Base-by-base conservation (phyloP, 2,888 invertebrate species). In the Ceraclea dissimilis region DNA sequence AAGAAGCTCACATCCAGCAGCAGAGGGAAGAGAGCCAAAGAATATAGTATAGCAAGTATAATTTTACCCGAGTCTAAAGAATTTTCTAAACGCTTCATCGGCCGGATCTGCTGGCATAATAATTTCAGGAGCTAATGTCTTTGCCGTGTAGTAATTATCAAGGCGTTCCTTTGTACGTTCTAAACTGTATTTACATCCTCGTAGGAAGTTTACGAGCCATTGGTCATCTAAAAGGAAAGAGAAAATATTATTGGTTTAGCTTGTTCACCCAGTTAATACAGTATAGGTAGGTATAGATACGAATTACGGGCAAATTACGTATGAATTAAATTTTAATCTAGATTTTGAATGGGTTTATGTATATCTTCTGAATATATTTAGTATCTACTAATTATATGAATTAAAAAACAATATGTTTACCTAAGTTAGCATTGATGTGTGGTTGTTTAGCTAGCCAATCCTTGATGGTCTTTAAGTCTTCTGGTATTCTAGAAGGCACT, bases 101-200 rank as follows among this genome's bases (percentile, higher is more conserved):
- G 51, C 26, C 10, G 58, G 58, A 16, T 58, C 54, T 11, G 54
- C 18, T 16, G 11, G 39, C 2, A 4, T 17, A 8, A 16, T 16
- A 6, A 58, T 20, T 31, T 58, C 58, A 11, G 58, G 58, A 16
- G 50, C 20, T 13, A 47, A 31, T 13, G 58, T 33, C 20, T 49
- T 54, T 54, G 54, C 47, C 2, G 54, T 49, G 64, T 82, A 81
- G 64, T 72, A 81, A 50, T 75, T 68, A 64, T 85, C 84, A 8
- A 85, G 59, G 66, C 83, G 84, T 62, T 80, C 75, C 64, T 85
- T 85, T 1, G 81, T 73, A 47, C 78, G 71, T 65, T 84, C 82
- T 64, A 85, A 67, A 62, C 83, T 84, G 66, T 75, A 83, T 67
- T 85, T 85, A 65, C 82, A 81, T 31, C 84, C 83, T 6, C 85